Percentiles rank a stretch among this genome's conserved stretches.
These are phyloP conservation scores for Gerris lacustris DNA, from an alignment of 2,888 invertebrate species.

Conservation along the genomic window DNA sequence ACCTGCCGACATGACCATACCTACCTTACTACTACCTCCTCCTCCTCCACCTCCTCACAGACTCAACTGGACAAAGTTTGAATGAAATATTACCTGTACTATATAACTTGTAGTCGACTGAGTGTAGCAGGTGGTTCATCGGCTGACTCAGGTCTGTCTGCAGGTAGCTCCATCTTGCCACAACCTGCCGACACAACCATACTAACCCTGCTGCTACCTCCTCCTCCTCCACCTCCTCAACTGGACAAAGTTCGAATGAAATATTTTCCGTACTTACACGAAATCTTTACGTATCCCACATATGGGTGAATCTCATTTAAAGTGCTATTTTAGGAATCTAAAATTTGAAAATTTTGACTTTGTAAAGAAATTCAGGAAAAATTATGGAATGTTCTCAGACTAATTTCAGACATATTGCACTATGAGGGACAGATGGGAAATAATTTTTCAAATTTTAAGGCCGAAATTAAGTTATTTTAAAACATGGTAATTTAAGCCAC, in stretches of 20 bases:
- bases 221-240: background rate
- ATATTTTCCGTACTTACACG: too few relatives aligned
- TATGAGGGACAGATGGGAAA: too few relatives aligned
- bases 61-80: background rate
- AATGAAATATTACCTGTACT: background rate
- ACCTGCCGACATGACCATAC: background rate
- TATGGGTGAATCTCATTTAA: too few relatives aligned
- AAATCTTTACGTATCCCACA: too few relatives aligned
- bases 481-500: too few relatives aligned
- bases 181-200: background rate
- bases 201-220: background rate
- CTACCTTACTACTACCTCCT: background rate
- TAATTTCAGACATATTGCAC: too few relatives aligned
- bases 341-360: too few relatives aligned
- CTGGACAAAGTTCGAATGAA: background rate
- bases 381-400: too few relatives aligned
- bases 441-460: too few relatives aligned
- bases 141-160: background rate
- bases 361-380: too few relatives aligned
- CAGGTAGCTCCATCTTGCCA: background rate
- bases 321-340: too few relatives aligned
- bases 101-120: conserved; percentile 25
- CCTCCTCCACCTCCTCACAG: background rate
- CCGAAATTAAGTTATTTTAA: too few relatives aligned
- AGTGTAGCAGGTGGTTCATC: background rate